Conservation (phyloP, 2,888 invertebrate genomes). For the Parnassius apollo region DNA sequence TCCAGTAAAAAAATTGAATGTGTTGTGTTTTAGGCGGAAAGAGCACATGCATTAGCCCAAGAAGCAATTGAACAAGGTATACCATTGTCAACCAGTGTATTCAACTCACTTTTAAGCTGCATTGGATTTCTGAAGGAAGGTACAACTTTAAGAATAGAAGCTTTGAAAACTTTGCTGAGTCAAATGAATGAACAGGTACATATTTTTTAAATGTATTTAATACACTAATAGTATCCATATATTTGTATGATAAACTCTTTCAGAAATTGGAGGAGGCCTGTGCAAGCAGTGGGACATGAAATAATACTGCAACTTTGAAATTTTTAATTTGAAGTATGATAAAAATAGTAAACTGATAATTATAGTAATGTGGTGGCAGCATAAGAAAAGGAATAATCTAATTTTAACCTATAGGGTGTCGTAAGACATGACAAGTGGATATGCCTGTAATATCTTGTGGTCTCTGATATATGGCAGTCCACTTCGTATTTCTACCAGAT, state of each 20-base stretch:
- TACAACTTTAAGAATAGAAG: slow-evolving; percentile 82
- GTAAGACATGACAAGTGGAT: too few species aligned
- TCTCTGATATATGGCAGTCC: too few species aligned
- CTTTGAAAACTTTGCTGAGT: slow-evolving; percentile 81
- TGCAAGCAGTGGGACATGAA: not conserved
- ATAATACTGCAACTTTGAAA: too few species aligned
- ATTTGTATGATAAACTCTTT: slow-evolving; percentile 1
- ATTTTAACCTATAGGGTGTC: too few species aligned
- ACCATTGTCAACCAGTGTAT: slow-evolving; percentile 83
- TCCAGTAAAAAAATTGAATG: too few species aligned
- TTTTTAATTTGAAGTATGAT: too few species aligned
- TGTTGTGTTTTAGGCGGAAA: slow-evolving; percentile 73
- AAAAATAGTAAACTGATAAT: too few species aligned
- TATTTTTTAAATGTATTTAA: not conserved
- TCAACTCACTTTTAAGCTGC: slow-evolving; percentile 84
- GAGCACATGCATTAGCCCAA: slow-evolving; percentile 83
- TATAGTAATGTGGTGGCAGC: too few species aligned
- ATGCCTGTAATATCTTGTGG: too few species aligned
- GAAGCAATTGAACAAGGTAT: slow-evolving; percentile 85
- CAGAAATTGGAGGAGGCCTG: too few species aligned
- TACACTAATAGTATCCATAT: slow-evolving; percentile 1
- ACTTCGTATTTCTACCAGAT: too few species aligned
- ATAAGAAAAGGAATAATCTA: too few species aligned
- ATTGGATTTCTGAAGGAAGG: slow-evolving; percentile 84
- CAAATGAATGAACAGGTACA: slow-evolving; percentile 83